These are phyloP conservation scores for Pseudois nayaur DNA, from an alignment of 2,113 vertebrate genomes.

Conservation along the genomic window DNA sequence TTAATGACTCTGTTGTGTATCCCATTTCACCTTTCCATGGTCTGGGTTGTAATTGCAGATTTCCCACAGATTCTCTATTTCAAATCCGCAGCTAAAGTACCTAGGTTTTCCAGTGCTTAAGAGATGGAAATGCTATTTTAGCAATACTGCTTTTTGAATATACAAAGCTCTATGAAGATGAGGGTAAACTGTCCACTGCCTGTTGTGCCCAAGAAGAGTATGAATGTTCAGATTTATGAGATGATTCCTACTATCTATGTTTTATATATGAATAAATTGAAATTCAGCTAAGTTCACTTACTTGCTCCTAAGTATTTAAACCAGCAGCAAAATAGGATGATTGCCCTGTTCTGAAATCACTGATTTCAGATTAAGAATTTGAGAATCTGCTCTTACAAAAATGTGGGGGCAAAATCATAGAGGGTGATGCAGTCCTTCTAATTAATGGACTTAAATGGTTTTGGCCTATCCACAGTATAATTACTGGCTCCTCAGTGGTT, in stretches of 20 bases:
- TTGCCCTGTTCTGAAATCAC: background rate
- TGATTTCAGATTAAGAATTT: background rate
- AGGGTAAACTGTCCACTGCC: background rate
- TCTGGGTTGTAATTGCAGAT: background rate
- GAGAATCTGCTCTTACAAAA: background rate
- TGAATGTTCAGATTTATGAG: background rate
- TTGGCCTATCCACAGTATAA: background rate
- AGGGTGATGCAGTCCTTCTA: background rate
- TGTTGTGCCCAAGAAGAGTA: background rate
- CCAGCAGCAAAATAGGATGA: background rate
- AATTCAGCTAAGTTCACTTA: background rate
- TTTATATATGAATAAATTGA: background rate
- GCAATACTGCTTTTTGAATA: background rate
- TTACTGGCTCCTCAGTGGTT: background rate
- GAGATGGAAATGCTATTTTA: background rate
- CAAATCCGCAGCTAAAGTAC: background rate
- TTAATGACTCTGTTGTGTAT: background rate
- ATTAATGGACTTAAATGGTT: background rate
- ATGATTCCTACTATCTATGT: background rate
- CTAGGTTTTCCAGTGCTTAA: background rate
- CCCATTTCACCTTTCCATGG: background rate
- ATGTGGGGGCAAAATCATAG: background rate
- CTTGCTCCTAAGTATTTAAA: background rate
- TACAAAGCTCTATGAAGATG: background rate
- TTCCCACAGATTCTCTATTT: background rate